Evolutionary conservation across 2,888 invertebrate species (phyloP), one percentile per base, ranked within the genome.

Genomic region (Apocheima hispidaria): DNA sequence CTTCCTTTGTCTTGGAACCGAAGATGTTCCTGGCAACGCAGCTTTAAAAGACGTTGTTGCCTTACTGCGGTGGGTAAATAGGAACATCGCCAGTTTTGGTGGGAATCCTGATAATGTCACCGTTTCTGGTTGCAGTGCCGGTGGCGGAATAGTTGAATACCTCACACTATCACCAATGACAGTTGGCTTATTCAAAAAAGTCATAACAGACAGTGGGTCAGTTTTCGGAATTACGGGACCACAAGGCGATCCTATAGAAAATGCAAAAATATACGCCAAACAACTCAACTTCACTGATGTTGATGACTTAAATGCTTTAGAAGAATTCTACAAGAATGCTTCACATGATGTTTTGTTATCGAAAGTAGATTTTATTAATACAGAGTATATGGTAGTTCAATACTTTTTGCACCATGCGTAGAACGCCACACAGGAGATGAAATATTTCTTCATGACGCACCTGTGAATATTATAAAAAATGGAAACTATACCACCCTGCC

Each of bases 51-150:
- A 81, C 49, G 77, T 78, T 56, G 70, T 81, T 2, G 73, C 77
- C 0, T 51, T 75, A 0, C 40, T 78, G 9, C 68, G 71, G 0
- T 78, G 70, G 81, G 79, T 81, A 0, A n/a, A n/a, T n/a, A n/a
- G n/a, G n/a, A n/a, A n/a, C n/a, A n/a, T n/a, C n/a, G n/a, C n/a
- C n/a, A n/a, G n/a, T n/a, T n/a, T n/a, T n/a, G n/a, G n/a, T n/a
- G n/a, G n/a, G n/a, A n/a, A n/a, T n/a, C n/a, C n/a, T n/a, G n/a
- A n/a, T n/a, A n/a, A n/a, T n/a, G n/a, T n/a, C n/a, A n/a, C n/a
- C n/a, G n/a, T n/a, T n/a, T 50, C 60, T 7, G 86, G 87, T 0
- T 79, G 63, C 20, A 85, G 86, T 49, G 80, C 84, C 2, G 86
- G 87, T 2, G 70, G 80, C 0, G 65, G 77, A 0, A 52, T 83